A percentile compares a stretch with the other conserved stretches of the same genome.
Conservation (phyloP, 2,888 invertebrate species). For the Ectropis crepuscularia region DNA sequence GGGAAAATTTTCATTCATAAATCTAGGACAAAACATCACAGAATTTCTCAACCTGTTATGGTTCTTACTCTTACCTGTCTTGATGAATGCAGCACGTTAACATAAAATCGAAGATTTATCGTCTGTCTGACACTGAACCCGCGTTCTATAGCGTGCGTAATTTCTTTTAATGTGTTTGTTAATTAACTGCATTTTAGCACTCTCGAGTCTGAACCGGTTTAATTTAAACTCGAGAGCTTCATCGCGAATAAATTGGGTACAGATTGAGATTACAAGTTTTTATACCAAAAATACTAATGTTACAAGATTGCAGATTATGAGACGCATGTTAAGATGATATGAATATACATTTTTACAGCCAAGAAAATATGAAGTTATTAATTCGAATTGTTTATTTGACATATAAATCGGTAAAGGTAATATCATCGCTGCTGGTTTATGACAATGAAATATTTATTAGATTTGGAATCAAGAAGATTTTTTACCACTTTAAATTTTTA, state of each 20-base stretch:
- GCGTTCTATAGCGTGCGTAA: conserved; percentile 19
- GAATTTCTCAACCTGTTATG: background rate
- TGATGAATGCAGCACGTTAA: conserved; percentile 12
- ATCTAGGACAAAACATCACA: background rate
- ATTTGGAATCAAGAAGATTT: conserved; percentile 4
- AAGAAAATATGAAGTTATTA: conserved; percentile 18
- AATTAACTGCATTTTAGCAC: conserved; percentile 33
- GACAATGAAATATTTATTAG: conserved; percentile 8
- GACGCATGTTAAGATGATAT: conserved; percentile 1
- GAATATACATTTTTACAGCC: background rate
- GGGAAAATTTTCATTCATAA: conserved; percentile 11
- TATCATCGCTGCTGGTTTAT: conserved; percentile 10
- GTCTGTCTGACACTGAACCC: conserved; percentile 1
- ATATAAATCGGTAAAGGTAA: conserved; percentile 7
- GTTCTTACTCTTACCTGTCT: background rate
- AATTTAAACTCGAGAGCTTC: conserved; percentile 12
- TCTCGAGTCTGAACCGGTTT: conserved; percentile 16
- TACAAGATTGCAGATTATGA: background rate
- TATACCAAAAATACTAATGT: background rate
- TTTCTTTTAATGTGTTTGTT: conserved; percentile 36
- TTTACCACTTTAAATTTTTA: conserved; percentile 7
- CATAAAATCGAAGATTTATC: conserved; percentile 21
- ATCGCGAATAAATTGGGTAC: conserved; percentile 27
- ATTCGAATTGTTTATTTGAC: conserved; percentile 15
- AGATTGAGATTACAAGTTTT: conserved; percentile 16